Conservation (phyloP, 1,140 invertebrate genomes). For the Diabrotica virgifera region DNA sequence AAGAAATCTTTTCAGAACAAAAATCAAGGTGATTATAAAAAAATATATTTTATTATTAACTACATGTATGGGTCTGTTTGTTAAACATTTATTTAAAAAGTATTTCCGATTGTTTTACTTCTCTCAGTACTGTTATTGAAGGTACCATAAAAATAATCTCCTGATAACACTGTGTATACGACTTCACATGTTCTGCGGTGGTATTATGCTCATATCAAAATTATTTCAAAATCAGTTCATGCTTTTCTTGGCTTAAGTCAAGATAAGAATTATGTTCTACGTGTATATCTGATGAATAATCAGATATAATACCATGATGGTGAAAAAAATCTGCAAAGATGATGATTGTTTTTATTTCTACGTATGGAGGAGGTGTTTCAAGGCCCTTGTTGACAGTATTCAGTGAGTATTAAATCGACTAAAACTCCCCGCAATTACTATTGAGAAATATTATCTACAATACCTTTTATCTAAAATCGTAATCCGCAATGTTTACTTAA, state of each 20-base stretch:
- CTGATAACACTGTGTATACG: not conserved
- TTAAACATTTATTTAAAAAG: too few species aligned
- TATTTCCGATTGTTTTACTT: too few species aligned
- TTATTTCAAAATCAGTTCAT: not conserved
- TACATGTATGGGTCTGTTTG: too few species aligned
- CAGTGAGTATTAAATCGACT: not conserved
- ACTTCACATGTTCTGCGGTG: not conserved
- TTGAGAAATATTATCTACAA: too few species aligned
- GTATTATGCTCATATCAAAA: not conserved
- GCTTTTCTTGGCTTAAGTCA: not conserved
- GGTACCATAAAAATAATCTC: not conserved
- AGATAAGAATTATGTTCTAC: not conserved
- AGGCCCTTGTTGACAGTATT: not conserved
- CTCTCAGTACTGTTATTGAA: not conserved
- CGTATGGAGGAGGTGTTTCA: not conserved
- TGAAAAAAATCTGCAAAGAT: not conserved
- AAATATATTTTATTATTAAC: too few species aligned
- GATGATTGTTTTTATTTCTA: not conserved
- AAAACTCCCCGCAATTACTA: too few species aligned
- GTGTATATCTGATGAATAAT: not conserved
- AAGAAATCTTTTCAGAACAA: too few species aligned
- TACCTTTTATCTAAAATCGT: too few species aligned
- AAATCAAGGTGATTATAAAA: too few species aligned
- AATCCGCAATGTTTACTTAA: too few species aligned
- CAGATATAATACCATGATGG: not conserved